Evolutionary conservation across 2,113 vertebrate species (phyloP).

Genomic region (Macquaria ambigua): DNA sequence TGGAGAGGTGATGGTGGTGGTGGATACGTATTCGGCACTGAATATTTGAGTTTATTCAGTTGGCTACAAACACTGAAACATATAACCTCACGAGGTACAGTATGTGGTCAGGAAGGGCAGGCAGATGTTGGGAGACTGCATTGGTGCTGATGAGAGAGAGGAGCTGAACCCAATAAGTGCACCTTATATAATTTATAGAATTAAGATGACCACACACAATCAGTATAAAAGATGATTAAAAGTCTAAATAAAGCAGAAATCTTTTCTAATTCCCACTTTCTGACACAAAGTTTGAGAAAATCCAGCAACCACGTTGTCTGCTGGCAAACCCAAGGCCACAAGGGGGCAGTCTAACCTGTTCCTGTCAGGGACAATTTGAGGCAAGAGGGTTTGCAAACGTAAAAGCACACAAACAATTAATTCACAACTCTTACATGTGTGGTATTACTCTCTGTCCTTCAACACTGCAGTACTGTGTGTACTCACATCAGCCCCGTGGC

Average conservation of each 20-base stretch:
- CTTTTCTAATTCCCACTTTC: not conserved
- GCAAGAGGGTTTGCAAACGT: not conserved
- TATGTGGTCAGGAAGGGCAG: no score
- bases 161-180: no score
- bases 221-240: no score
- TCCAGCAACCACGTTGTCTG: not conserved
- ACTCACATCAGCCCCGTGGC: slow-evolving; percentile 85
- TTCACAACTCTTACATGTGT: not conserved
- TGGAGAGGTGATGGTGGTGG: no score
- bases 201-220: not conserved
- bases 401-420: not conserved
- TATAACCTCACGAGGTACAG: no score
- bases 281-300: not conserved
- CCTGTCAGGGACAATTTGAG: not conserved
- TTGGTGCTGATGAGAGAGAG: no score
- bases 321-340: not conserved
- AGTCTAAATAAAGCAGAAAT: no score
- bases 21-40: no score
- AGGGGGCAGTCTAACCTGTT: not conserved
- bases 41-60: no score
- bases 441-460: not conserved
- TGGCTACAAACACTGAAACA: no score
- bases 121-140: no score
- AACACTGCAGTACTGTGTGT: not conserved
- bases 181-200: not conserved